phyloP scores from a whole-genome alignment of 2,113 vertebrate species.

The Cricetomys ansorgei region DNA sequence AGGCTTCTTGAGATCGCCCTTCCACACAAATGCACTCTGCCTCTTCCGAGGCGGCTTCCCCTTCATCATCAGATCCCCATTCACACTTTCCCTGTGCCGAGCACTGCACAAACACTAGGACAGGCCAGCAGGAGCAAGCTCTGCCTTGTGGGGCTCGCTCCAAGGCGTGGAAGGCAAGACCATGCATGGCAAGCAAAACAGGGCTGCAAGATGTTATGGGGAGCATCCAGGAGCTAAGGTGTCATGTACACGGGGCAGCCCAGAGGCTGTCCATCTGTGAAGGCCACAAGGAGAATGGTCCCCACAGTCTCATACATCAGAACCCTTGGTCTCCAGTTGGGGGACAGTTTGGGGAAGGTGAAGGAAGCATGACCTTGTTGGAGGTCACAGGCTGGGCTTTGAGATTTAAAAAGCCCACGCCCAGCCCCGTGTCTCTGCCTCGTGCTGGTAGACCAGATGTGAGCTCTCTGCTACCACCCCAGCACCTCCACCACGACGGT shows the following conservation, averaged over 20 bases:
- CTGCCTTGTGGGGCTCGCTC: neutral
- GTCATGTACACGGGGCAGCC: fast-evolving
- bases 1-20: neutral
- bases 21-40: too few relatives aligned
- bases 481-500: neutral
- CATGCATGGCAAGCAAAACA: neutral
- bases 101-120: neutral
- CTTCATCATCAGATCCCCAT: too few relatives aligned
- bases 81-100: neutral
- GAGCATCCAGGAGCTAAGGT: neutral
- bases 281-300: neutral
- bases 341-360: neutral
- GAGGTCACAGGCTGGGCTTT: neutral
- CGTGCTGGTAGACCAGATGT: neutral
- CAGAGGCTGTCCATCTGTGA: fast-evolving
- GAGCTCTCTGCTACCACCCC: neutral
- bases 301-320: neutral
- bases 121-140: neutral
- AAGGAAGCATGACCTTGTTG: neutral
- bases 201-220: neutral
- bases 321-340: neutral
- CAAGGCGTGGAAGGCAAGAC: too few relatives aligned
- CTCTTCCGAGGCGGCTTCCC: neutral
- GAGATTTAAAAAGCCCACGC: neutral
- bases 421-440: neutral